phyloP scores from a whole-genome alignment of 2,113 vertebrate species.

The Tupaia chinensis region DNA sequence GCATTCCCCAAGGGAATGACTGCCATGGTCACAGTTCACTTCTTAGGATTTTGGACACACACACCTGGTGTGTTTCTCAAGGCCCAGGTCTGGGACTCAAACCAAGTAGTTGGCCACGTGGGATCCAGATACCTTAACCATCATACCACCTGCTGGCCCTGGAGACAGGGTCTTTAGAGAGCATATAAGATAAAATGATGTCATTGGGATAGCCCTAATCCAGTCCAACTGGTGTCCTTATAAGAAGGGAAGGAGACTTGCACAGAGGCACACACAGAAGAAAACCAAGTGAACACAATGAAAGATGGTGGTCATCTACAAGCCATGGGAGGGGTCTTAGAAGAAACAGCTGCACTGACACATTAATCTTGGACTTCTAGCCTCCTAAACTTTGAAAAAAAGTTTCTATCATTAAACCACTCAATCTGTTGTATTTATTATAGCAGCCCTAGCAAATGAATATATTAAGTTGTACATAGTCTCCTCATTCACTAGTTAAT shows the following conservation, averaged over 20 bases:
- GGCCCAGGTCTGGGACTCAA: too few species aligned
- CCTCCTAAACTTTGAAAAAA: background rate
- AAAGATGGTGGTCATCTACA: background rate
- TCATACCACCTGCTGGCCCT: too few species aligned
- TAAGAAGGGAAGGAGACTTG: background rate
- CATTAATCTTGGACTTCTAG: background rate
- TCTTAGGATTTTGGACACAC: too few species aligned
- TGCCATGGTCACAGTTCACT: too few species aligned
- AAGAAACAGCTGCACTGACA: background rate
- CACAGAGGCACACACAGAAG: background rate
- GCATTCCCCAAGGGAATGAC: too few species aligned
- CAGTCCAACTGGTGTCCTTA: background rate
- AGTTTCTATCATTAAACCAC: background rate
- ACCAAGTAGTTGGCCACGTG: too few species aligned
- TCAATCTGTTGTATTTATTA: background rate
- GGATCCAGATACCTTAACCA: too few species aligned
- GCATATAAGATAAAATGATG: background rate
- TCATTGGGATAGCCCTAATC: background rate
- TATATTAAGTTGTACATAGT: background rate
- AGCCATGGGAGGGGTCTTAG: background rate
- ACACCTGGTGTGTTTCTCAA: too few species aligned
- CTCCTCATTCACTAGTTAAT: background rate
- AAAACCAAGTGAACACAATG: background rate
- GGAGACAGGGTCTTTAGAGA: conserved; percentile 5
- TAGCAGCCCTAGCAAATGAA: background rate